Base-by-base conservation (phyloP, 2,797 vertebrate genomes). In the Catostomus latipinnis region DNA sequence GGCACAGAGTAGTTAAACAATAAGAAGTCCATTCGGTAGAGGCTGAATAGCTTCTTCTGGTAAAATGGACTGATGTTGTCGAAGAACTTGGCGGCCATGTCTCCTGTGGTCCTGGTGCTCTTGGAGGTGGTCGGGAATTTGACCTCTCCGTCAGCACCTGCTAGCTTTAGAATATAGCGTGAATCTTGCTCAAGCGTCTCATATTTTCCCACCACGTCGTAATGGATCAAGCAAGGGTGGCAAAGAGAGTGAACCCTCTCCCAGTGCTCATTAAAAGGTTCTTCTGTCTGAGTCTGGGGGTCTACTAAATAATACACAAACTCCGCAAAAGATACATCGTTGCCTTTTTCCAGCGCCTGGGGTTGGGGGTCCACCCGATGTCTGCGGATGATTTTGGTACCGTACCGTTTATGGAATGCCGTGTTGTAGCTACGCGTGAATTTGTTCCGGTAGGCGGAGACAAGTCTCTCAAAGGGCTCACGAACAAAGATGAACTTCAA, bases 231-330 rank as follows among this genome's bases (percentile, higher is more conserved):
- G 82, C 98, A 99, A 1, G 97, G 98, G 84, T 99, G 97, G 92
- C 98, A 99, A 13, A 99, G 96, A 0, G 96, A 95, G 81, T 98
- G 96, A 1, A 95, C 95, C 4, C 96, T 91, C 92, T 99, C 97
- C 98, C 98, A 99, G 92, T 98, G 98, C 89, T 98, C 98, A 0
- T 98, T 99, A 84, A 97, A 95, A 0, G 97, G 97, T 67, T 94
- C 96, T 57, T 95, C 94, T 1, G 92, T 89, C 78, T 96, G 96
- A 0, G 98, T 98, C 58, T 91, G 94, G 0, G 97, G 96, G 72
- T 98, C 98, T 75, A 98, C 93, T 1, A 97, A 92, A 85, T 98
- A 99, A 85, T 96, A 94, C 8, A 99, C 95, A 0, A 99, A 98
- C 92, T 99, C 97, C 0, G 91, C 89, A 0, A 98, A 99, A 14